These are phyloP conservation scores for Lytechinus pictus DNA, from an alignment of 35 echinoderm and acorn worm genomes.

Conservation along the genomic window DNA sequence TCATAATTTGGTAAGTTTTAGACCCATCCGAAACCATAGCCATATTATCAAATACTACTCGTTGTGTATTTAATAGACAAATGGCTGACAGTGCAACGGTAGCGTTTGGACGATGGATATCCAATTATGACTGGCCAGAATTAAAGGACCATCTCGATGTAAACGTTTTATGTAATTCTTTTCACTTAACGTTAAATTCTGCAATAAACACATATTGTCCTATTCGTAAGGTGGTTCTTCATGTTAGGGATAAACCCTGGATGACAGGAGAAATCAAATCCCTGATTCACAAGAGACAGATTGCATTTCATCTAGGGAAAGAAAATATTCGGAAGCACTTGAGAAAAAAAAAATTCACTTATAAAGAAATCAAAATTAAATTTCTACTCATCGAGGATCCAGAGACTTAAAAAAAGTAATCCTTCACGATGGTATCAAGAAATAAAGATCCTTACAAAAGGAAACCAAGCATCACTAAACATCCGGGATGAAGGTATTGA, in stretches of 20 bases:
- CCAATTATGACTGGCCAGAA: too few relatives aligned
- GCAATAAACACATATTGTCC: not conserved
- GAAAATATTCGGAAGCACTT: too few relatives aligned
- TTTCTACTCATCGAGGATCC: too few relatives aligned
- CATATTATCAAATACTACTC: not conserved
- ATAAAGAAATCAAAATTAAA: too few relatives aligned
- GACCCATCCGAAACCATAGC: not conserved
- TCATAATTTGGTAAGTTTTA: not conserved
- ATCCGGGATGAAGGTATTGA: too few relatives aligned
- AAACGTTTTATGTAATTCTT: not conserved
- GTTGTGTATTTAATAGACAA: not conserved
- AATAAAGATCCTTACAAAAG: not conserved
- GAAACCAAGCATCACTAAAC: too few relatives aligned
- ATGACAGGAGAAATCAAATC: conserved; percentile 49
- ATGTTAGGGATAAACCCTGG: conserved; percentile 41
- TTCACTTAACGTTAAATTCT: not conserved
- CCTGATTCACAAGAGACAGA: too few relatives aligned
- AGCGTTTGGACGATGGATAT: not conserved
- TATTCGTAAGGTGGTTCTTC: not conserved
- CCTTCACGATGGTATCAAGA: not conserved
- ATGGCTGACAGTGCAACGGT: conserved; percentile 29
- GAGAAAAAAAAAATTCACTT: too few relatives aligned
- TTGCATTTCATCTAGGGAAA: too few relatives aligned
- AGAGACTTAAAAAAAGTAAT: too few relatives aligned
- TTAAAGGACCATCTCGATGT: not conserved